Conservation (phyloP, 2,888 invertebrate species). For the Cerastis leucographa region DNA sequence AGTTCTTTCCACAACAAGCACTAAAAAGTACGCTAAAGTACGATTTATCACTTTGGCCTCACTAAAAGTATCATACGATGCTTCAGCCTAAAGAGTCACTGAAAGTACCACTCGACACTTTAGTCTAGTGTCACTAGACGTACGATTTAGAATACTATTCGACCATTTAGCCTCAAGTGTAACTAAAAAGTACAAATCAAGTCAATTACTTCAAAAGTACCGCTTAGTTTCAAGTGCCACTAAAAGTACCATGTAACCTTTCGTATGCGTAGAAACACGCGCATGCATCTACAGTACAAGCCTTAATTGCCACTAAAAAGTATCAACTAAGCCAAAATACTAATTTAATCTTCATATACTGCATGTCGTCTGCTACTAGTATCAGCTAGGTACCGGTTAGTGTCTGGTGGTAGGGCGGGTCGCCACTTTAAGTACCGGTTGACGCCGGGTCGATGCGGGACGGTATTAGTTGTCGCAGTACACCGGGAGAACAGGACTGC, state of each 20-base stretch:
- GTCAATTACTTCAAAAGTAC: neutral
- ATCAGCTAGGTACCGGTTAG: slow-evolving; percentile 28
- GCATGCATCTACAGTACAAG: neutral
- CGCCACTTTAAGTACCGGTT: slow-evolving; percentile 51
- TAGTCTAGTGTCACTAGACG: neutral
- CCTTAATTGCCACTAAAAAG: slow-evolving; percentile 1
- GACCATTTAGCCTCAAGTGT: neutral
- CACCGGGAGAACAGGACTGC: slow-evolving; percentile 91
- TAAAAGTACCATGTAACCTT: slow-evolving; percentile 3
- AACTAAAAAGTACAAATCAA: slow-evolving; percentile 2
- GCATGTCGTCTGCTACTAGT: slow-evolving; percentile 23
- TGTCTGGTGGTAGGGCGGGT: slow-evolving; percentile 24
- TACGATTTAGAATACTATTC: neutral
- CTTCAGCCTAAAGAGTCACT: neutral
- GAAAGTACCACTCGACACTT: neutral
- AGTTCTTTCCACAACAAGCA: neutral
- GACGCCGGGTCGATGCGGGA: slow-evolving; percentile 47
- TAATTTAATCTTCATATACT: slow-evolving; percentile 20
- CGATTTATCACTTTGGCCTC: slow-evolving; percentile 9
- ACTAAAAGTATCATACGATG: neutral
- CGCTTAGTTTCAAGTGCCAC: neutral
- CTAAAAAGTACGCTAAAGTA: slow-evolving; percentile 14
- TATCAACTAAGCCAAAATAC: neutral
- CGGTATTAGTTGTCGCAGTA: slow-evolving; percentile 84
- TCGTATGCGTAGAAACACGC: slow-evolving; percentile 4